phyloP scores from a whole-genome alignment of 2,888 invertebrate genomes.

The Blera fallax region DNA sequence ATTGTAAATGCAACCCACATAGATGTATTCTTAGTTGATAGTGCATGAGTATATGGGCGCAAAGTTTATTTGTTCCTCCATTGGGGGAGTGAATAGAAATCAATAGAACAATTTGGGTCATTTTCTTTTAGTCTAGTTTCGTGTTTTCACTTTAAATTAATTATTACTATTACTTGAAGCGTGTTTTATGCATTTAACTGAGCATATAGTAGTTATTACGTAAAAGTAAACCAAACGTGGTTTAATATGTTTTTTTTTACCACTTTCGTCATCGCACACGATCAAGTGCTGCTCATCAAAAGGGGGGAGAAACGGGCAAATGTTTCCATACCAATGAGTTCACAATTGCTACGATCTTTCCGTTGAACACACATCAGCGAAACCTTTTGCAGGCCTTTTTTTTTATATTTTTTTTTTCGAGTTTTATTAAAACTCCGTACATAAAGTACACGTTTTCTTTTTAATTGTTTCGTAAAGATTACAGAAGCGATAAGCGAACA shows the following conservation, averaged over 20 bases:
- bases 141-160: conserved; percentile 21
- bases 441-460: conserved; percentile 20
- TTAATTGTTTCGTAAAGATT: conserved; percentile 41
- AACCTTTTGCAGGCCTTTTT: conserved; percentile 1
- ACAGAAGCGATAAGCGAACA: conserved; percentile 25
- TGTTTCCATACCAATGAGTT: conserved; percentile 11
- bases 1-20: conserved; percentile 23
- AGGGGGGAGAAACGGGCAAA: neutral
- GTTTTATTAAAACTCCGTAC: neutral
- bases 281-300: neutral
- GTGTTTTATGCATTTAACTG: neutral
- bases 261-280: conserved; percentile 31
- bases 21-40: neutral
- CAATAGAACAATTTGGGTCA: conserved; percentile 22
- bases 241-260: neutral
- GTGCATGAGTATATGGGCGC: neutral
- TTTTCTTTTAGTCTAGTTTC: neutral
- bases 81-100: conserved; percentile 3
- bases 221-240: conserved; percentile 17
- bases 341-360: conserved; percentile 4
- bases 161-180: neutral
- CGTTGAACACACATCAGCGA: neutral
- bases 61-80: neutral
- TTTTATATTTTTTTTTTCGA: neutral
- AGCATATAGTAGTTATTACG: neutral